Evolutionary conservation across 2,113 vertebrate species (phyloP).

Genomic region (Pholis gunnellus): DNA sequence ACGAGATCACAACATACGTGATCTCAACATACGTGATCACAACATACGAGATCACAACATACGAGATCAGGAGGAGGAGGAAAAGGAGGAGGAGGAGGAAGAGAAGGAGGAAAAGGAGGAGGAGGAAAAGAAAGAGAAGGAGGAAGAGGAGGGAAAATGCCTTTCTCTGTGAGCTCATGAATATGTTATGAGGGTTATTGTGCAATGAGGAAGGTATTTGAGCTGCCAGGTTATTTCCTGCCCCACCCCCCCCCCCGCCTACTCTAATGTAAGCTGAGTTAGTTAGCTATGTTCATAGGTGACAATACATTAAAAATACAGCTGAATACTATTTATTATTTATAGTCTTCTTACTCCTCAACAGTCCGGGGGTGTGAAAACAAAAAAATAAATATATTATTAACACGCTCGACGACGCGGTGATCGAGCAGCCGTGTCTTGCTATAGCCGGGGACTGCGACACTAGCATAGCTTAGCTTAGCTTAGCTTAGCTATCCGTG

Average conservation of each 20-base stretch:
- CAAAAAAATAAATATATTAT: not conserved
- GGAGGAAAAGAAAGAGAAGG: constrained; percentile 51
- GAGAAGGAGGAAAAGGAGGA: constrained; percentile 24
- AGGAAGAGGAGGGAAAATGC: not conserved
- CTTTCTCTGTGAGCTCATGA: constrained; percentile 82
- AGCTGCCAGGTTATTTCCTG: constrained; percentile 65
- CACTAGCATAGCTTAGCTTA: constrained; percentile 41
- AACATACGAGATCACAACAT: not conserved
- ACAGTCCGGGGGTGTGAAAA: not conserved
- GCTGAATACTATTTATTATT: not conserved
- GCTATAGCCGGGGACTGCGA: constrained; percentile 63
- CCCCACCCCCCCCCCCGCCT: not conserved
- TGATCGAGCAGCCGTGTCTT: constrained; percentile 47
- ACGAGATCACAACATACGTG: too few relatives aligned
- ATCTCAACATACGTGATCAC: too few relatives aligned
- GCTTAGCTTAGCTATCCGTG: constrained; percentile 18
- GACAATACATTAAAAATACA: not conserved
- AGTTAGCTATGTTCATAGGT: not conserved
- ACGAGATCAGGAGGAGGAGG: constrained; percentile 18
- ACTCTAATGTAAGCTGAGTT: not conserved
- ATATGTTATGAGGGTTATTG: constrained; percentile 84
- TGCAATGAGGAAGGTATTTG: constrained; percentile 34
- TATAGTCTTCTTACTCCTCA: not conserved
- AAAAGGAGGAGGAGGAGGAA: constrained; percentile 57
- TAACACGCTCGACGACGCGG: constrained; percentile 28